Percentiles rank a stretch among this genome's conserved stretches.
Conservation (phyloP, 30 jellyfish, hydroid and myxozoan genomes). For the Aurelia aurita complex sp. Pacific region DNA sequence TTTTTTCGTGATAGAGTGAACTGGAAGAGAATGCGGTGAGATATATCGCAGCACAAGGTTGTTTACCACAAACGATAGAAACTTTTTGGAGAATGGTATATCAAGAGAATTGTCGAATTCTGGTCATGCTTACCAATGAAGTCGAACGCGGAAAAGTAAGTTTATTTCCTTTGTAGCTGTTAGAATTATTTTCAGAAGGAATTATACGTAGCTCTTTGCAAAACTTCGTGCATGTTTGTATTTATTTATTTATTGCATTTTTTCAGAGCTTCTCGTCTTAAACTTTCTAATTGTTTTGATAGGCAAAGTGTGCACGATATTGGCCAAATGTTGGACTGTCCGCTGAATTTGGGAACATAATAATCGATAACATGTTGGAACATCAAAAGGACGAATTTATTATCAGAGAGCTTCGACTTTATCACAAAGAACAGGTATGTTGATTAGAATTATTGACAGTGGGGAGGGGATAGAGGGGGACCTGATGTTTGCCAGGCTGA, state of each 20-base stretch:
- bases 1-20: conserved; percentile 60
- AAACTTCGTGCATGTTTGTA: background rate
- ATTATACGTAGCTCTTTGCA: background rate
- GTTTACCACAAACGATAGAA: conserved; percentile 75
- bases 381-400: conserved; percentile 58
- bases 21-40: conserved; percentile 45
- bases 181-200: background rate
- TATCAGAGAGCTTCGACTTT: conserved; percentile 78
- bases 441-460: too few relatives aligned
- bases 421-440: conserved; percentile 61
- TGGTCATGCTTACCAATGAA: conserved; percentile 90
- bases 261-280: background rate
- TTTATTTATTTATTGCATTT: background rate
- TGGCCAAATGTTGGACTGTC: conserved; percentile 97
- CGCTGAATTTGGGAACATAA: conserved; percentile 72
- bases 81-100: conserved; percentile 89
- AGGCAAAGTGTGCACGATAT: conserved; percentile 90
- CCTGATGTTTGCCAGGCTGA: too few relatives aligned
- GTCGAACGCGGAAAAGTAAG: conserved; percentile 85
- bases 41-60: conserved; percentile 97
- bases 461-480: too few relatives aligned
- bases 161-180: background rate
- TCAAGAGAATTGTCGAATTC: conserved; percentile 66
- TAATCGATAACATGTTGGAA: conserved; percentile 86
- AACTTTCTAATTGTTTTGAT: background rate